Conservation (phyloP, 2,888 invertebrate species). For the Habroteleia sp. region DNA sequence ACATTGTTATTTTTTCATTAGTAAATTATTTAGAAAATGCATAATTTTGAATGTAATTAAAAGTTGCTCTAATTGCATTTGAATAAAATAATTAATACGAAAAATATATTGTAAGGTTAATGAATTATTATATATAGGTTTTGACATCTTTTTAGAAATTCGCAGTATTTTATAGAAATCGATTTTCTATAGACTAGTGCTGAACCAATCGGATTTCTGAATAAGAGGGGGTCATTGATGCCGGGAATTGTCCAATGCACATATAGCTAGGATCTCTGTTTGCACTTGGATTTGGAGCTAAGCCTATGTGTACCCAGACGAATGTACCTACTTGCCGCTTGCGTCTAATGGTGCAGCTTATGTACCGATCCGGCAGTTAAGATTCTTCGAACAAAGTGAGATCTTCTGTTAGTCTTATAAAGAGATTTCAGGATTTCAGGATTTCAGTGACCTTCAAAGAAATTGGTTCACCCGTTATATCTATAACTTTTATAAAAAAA, state of each 20-base stretch:
- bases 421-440: conserved; percentile 44
- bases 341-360: conserved; percentile 76
- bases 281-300: conserved; percentile 77
- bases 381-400: conserved; percentile 61
- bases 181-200: conserved; percentile 44
- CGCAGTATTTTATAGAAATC: too few species aligned
- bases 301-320: conserved; percentile 78
- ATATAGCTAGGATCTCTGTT: conserved; percentile 72
- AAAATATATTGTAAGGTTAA: too few species aligned
- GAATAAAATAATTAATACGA: too few species aligned
- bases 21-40: too few species aligned
- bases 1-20: too few species aligned
- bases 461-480: conserved; percentile 15
- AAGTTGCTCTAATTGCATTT: too few species aligned
- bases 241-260: conserved; percentile 56
- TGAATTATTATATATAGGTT: too few species aligned
- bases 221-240: conserved; percentile 51
- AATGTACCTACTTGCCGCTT: conserved; percentile 77
- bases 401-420: conserved; percentile 52
- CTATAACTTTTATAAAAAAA: conserved; percentile 18
- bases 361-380: conserved; percentile 69
- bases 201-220: conserved; percentile 51
- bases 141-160: too few species aligned
- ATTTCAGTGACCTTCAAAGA: conserved; percentile 35
- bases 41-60: too few species aligned